Conservation (phyloP, 1,140 invertebrate genomes). For the Tyrophagus putrescentiae region DNA sequence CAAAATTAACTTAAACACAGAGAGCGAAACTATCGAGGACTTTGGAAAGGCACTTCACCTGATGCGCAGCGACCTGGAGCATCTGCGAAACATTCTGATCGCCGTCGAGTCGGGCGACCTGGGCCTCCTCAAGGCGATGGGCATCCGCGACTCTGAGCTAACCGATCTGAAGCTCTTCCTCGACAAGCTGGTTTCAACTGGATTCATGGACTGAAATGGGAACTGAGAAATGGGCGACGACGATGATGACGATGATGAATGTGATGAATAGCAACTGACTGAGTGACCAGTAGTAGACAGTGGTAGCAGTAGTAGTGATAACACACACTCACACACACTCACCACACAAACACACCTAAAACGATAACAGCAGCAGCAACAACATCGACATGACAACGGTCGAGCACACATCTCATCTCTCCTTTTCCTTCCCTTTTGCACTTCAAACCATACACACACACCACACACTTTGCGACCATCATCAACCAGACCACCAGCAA, state of each 20-base stretch:
- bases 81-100: slow-evolving; percentile 82
- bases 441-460: too few relatives aligned
- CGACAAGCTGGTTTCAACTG: slow-evolving; percentile 87
- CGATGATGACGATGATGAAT: too few relatives aligned
- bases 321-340: background rate
- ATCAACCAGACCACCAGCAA: too few relatives aligned
- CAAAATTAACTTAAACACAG: slow-evolving; percentile 36
- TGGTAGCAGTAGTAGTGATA: too few relatives aligned
- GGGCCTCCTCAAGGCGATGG: slow-evolving; percentile 78
- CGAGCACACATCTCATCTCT: too few relatives aligned
- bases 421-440: too few relatives aligned
- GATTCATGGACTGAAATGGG: slow-evolving; percentile 79
- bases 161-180: slow-evolving; percentile 95
- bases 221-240: background rate
- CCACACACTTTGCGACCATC: too few relatives aligned
- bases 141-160: slow-evolving; percentile 84
- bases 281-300: too few relatives aligned
- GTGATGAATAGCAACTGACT: too few relatives aligned
- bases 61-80: slow-evolving; percentile 71
- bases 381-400: too few relatives aligned
- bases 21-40: slow-evolving; percentile 89
- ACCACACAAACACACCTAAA: too few relatives aligned
- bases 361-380: too few relatives aligned
- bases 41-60: slow-evolving; percentile 70
- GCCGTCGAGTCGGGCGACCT: slow-evolving; percentile 89